Evolutionary conservation across 1,140 invertebrate species (phyloP).

Genomic region (Zaprionus vittiger): DNA sequence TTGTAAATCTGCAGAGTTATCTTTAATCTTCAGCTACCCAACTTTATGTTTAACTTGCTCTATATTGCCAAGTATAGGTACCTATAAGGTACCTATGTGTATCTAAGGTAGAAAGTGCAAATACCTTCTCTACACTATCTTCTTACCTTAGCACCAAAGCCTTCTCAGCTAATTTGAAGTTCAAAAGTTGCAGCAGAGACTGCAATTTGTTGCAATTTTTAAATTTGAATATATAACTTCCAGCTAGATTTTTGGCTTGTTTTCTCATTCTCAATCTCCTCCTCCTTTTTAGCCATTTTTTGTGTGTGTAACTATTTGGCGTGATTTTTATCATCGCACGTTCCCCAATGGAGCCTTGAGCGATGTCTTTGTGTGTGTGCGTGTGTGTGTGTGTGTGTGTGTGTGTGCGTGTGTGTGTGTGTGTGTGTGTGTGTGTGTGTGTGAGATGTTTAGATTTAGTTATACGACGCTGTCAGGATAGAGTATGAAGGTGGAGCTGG

Average conservation of each 20-base stretch:
- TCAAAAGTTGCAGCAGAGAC: background rate
- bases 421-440: background rate
- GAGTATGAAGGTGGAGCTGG: background rate
- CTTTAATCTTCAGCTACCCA: background rate
- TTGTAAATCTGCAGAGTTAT: background rate
- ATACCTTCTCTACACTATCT: too few species aligned
- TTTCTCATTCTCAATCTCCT: too few species aligned
- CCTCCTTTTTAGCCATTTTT: background rate
- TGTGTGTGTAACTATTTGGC: slow-evolving; percentile 39
- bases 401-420: background rate
- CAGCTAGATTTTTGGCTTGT: background rate
- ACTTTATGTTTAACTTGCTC: too few species aligned
- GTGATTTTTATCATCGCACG: slow-evolving; percentile 38
- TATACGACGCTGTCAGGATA: slow-evolving; percentile 1
- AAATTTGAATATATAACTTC: slow-evolving; percentile 1
- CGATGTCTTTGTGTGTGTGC: slow-evolving; percentile 10
- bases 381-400: background rate
- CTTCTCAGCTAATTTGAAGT: background rate
- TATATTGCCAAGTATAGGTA: too few species aligned
- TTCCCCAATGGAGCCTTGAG: slow-evolving; percentile 30
- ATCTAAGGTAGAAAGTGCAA: too few species aligned
- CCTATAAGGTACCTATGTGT: too few species aligned
- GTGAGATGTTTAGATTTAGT: slow-evolving; percentile 24
- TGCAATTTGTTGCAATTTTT: slow-evolving; percentile 13
- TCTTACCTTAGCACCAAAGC: background rate